Evolutionary conservation across 2,113 vertebrate species (phyloP), one percentile per base, ranked within the genome.

Genomic region (Larimichthys crocea): DNA sequence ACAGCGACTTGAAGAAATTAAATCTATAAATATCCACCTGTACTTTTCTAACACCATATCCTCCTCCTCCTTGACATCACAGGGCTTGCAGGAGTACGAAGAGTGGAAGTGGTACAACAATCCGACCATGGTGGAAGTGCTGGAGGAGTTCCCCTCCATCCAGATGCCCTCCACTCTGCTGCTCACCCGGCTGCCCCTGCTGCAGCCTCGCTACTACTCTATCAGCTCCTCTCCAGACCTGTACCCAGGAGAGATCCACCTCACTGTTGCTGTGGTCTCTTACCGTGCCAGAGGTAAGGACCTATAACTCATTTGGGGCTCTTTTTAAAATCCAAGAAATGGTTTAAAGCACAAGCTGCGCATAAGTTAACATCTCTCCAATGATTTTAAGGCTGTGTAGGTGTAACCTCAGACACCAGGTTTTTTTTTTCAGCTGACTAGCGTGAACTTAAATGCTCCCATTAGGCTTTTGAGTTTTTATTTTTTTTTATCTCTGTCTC

Each of bases 61-160:
- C 76, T 35, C 68, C 7, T 49, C 52, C 22, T 49, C 52, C 20
- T 29, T 50, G 6, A 57, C 52, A 14, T 10, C 63, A 0, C 92
- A 99, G 98, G 98, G 98, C 55, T 90, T 99, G 85, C 98, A 99
- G 90, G 98, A 99, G 79, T 99, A 99, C 0, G 98, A 99, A 85
- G 96, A 99, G 73, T 99, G 98, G 98, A 99, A 99, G 75, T 99
- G 98, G 98, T 97, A 96, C 91, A 99, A 97, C 91, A 99, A 97
- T 70, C 95, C 97, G 12, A 99, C 97, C 0, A 81, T 99, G 0
- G 97, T 99, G 92, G 98, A 99, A 94, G 97, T 97, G 42, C 91
- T 99, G 88, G 97, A 99, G 83, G 98, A 99, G 93, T 99, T 99
- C 82, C 97, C 96, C 0, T 99, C 98, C 0, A 91, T 99, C 88